Conservation (phyloP, 2,113 vertebrate genomes). For the Kryptolebias marmoratus region DNA sequence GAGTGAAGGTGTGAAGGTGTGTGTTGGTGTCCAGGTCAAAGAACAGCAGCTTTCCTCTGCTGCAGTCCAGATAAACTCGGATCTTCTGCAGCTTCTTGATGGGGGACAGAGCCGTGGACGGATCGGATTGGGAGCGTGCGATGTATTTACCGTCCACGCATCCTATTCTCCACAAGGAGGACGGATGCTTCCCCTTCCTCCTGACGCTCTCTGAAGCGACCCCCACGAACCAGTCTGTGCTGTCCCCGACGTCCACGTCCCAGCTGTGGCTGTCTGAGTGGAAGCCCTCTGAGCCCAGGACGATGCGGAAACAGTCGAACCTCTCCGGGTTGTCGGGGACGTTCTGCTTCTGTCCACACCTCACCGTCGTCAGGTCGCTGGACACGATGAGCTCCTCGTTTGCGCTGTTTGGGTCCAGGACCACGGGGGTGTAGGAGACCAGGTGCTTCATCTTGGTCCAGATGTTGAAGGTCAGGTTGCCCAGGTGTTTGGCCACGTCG, state of each 20-base stretch:
- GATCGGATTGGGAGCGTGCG: not conserved
- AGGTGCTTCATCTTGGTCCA: conserved; percentile 20
- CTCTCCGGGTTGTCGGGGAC: conserved; percentile 2
- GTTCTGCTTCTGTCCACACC: not conserved
- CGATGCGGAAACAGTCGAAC: not conserved
- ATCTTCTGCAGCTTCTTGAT: not conserved
- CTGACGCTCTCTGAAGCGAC: conserved; percentile 6
- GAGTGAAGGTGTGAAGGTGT: conserved; percentile 20
- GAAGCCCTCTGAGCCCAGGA: conserved; percentile 14
- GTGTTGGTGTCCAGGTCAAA: conserved; percentile 1
- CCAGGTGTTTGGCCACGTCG: conserved; percentile 27
- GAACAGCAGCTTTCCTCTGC: conserved; percentile 12
- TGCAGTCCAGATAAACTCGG: conserved; percentile 12
- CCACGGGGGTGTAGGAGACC: conserved; percentile 2
- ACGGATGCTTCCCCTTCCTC: not conserved
- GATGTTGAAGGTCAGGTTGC: conserved; percentile 23
- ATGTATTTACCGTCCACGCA: not conserved
- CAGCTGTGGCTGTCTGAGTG: conserved; percentile 23
- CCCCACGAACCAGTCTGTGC: conserved; percentile 10
- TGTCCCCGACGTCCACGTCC: not conserved
- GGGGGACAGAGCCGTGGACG: not conserved
- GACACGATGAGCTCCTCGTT: conserved; percentile 3
- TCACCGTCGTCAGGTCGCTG: conserved; percentile 4
- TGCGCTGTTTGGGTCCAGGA: conserved; percentile 13
- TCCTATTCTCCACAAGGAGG: conserved; percentile 6